Percentiles rank a stretch among this genome's conserved stretches.
Evolutionary conservation across 2,113 vertebrate species (phyloP).

Genomic region (Pachypanchax playfairii): DNA sequence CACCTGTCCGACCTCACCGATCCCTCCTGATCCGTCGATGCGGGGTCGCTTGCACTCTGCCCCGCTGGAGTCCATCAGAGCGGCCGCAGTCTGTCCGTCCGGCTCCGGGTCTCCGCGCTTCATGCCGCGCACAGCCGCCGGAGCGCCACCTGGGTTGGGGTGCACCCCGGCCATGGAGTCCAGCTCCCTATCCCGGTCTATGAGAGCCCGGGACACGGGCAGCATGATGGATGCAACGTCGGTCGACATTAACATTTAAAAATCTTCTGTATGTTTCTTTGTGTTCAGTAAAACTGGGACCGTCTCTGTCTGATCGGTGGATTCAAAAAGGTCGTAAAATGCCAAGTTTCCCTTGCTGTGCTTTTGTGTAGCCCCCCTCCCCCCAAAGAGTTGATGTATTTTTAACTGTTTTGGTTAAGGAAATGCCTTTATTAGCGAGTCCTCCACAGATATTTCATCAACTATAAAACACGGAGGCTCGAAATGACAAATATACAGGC

Average conservation of each 20-base stretch:
- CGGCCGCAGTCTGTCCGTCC: constrained; percentile 74
- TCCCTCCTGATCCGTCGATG: constrained; percentile 76
- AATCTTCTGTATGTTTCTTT: constrained; percentile 33
- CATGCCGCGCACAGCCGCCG: constrained; percentile 78
- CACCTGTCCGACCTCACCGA: constrained; percentile 80
- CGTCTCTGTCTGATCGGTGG: too few relatives aligned
- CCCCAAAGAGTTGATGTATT: too few relatives aligned
- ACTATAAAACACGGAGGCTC: too few relatives aligned
- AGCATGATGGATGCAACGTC: constrained; percentile 85
- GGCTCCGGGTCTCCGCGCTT: constrained; percentile 85
- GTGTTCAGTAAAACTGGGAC: not conserved
- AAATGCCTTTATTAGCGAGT: too few relatives aligned
- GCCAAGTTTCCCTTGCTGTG: constrained; percentile 24
- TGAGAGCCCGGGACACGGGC: constrained; percentile 81
- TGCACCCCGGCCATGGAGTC: constrained; percentile 77
- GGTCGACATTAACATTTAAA: constrained; percentile 87
- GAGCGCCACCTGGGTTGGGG: constrained; percentile 65
- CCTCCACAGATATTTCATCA: too few relatives aligned
- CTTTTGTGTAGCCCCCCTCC: too few relatives aligned
- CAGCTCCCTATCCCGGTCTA: constrained; percentile 84
- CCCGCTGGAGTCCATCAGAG: constrained; percentile 73
- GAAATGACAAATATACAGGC: too few relatives aligned
- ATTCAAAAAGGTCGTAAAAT: constrained; percentile 15
- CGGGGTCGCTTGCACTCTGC: constrained; percentile 83
- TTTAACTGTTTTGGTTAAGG: not conserved